These are phyloP conservation scores for Morus bassanus DNA, from an alignment of 2,797 vertebrate genomes.

Conservation along the genomic window DNA sequence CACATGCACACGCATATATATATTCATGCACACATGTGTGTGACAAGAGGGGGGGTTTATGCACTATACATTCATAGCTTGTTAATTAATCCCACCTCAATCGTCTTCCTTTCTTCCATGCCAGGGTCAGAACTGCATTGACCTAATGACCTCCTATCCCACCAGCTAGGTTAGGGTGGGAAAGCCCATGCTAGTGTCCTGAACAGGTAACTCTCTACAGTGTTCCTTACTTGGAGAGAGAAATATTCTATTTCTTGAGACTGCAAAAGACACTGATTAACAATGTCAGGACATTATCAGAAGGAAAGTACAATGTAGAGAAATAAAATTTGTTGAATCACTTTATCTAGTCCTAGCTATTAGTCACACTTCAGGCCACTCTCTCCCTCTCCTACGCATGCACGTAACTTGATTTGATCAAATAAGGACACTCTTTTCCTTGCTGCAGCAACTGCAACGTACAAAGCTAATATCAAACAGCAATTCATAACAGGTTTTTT, in stretches of 20 bases:
- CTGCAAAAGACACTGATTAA: not conserved
- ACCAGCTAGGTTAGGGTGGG: not conserved
- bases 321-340: not conserved
- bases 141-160: not conserved
- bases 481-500: not conserved
- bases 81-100: not conserved
- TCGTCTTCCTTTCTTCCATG: not conserved
- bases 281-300: not conserved
- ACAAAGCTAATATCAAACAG: not conserved
- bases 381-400: not conserved
- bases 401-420: not conserved
- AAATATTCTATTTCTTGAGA: not conserved
- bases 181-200: not conserved
- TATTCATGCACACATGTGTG: not conserved
- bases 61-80: not conserved
- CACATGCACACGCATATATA: not conserved
- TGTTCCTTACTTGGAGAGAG: not conserved
- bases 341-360: not conserved
- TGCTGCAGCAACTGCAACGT: not conserved
- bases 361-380: not conserved
- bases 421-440: not conserved
- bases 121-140: not conserved
- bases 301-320: not conserved
- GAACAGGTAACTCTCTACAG: not conserved
- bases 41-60: not conserved